Base-by-base conservation (phyloP, 2,797 vertebrate genomes). In the Tragopan temminckii region DNA sequence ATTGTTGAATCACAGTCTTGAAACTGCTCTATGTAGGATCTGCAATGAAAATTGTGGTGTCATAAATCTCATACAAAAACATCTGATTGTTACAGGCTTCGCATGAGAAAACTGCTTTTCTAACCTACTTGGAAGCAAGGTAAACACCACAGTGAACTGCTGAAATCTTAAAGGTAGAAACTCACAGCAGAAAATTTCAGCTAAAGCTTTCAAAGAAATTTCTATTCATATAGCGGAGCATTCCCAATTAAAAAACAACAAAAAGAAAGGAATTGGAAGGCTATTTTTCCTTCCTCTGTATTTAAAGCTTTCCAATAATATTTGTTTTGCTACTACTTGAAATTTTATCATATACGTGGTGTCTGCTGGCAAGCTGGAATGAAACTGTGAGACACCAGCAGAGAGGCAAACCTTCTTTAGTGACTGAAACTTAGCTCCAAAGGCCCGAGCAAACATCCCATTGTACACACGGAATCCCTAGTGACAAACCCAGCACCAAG, bases 391-490 rank as follows among this genome's bases (percentile, higher is more conserved):
- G 94, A 55, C 80, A 81, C 46, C 36, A 94, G 78, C 89, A 93
- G 50, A 75, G 64, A 88, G 72, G 68, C 67, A 93, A 72, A 67
- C 91, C 45, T 76, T 48, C 64, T 92, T 96, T 83, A 90, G 69
- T 64, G 53, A 70, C 80, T 94, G 78, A 81, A 92, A 87, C 59
- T 11, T 17, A 64, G 67, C 58, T 89, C 48, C 46, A 85, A 94
- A 38, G 77, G 81, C 76, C 84, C 84, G 68, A 81, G 89, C 88
- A 97, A 96, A 94, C 70, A 93, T 93, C 82, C 85, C 76, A 93
- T 90, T 95, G 88, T 94, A 78, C 88, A 91, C 63, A 92, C 45
- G 92, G 81, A 27, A 87, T 92, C 90, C 93, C 87, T 93, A 79
- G 80, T 85, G 93, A 89, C 85, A 95, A 95, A 62, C 76, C 33